phyloP scores from a whole-genome alignment of 1,140 invertebrate genomes.

The Drosophila quadrilineata region DNA sequence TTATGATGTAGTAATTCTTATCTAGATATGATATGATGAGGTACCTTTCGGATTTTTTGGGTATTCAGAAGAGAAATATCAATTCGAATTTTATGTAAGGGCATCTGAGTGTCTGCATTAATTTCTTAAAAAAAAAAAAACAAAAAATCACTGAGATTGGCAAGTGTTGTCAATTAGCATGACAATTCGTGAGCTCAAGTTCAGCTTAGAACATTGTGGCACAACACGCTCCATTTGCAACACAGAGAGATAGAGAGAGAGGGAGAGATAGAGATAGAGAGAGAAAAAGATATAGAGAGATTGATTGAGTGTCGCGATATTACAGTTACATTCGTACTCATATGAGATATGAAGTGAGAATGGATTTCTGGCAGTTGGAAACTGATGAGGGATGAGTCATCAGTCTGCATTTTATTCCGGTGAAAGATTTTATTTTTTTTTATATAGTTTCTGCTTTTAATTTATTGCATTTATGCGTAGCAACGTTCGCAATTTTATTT shows the following conservation, averaged over 20 bases:
- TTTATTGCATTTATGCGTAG: slow-evolving; percentile 69
- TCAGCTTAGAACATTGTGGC: slow-evolving; percentile 36
- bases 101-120: too few relatives aligned
- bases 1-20: not conserved
- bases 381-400: slow-evolving; percentile 40
- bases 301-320: slow-evolving; percentile 22
- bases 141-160: not conserved
- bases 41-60: not conserved
- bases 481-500: slow-evolving; percentile 63
- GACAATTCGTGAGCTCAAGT: slow-evolving; percentile 38
- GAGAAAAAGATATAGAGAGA: too few relatives aligned
- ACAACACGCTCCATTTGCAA: slow-evolving; percentile 30
- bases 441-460: slow-evolving; percentile 68
- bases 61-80: too few relatives aligned
- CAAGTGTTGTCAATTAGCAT: slow-evolving; percentile 46
- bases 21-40: not conserved
- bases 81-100: too few relatives aligned
- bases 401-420: slow-evolving; percentile 32
- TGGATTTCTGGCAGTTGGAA: slow-evolving; percentile 12
- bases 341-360: not conserved
- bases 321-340: slow-evolving; percentile 29
- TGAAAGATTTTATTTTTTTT: slow-evolving; percentile 71
- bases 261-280: too few relatives aligned
- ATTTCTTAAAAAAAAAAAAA: too few relatives aligned
- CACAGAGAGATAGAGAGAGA: slow-evolving; percentile 3